These are phyloP conservation scores for Propsilocerus akamusi DNA, from an alignment of 1,140 invertebrate genomes.

Conservation along the genomic window DNA sequence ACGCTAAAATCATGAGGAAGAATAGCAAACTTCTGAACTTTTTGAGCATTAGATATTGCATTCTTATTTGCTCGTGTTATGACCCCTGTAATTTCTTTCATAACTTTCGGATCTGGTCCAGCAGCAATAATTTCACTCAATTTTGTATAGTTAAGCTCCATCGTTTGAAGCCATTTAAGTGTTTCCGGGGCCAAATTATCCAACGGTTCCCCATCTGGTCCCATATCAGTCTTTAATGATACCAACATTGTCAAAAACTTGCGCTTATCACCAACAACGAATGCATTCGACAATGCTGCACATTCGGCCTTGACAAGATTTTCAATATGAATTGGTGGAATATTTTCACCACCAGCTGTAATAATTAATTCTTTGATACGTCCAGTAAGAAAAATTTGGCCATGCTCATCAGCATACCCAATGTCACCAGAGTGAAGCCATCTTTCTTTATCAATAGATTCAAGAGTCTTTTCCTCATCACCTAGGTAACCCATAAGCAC, in stretches of 20 bases:
- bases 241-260: conserved; percentile 73
- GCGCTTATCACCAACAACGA: conserved; percentile 69
- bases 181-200: conserved; percentile 45
- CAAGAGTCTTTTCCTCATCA: conserved; percentile 52
- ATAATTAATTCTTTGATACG: conserved; percentile 75
- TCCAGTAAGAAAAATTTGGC: conserved; percentile 63
- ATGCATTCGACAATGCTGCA: conserved; percentile 56
- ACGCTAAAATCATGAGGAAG: conserved; percentile 76
- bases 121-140: conserved; percentile 48
- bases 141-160: conserved; percentile 50
- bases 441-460: conserved; percentile 48
- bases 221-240: conserved; percentile 56
- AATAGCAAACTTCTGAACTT: no score
- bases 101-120: conserved; percentile 33
- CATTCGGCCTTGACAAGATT: conserved; percentile 56
- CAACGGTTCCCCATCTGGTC: conserved; percentile 48
- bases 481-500: conserved; percentile 81
- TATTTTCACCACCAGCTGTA: conserved; percentile 88
- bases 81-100: conserved; percentile 52
- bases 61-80: conserved; percentile 59
- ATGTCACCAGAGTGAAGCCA: no score
- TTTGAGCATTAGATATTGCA: conserved; percentile 73
- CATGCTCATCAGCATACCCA: conserved; percentile 52
- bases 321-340: conserved; percentile 74
- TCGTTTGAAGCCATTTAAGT: conserved; percentile 45